Evolutionary conservation across 2,113 vertebrate genomes (phyloP).

Genomic region (Apeltes quadracus): DNA sequence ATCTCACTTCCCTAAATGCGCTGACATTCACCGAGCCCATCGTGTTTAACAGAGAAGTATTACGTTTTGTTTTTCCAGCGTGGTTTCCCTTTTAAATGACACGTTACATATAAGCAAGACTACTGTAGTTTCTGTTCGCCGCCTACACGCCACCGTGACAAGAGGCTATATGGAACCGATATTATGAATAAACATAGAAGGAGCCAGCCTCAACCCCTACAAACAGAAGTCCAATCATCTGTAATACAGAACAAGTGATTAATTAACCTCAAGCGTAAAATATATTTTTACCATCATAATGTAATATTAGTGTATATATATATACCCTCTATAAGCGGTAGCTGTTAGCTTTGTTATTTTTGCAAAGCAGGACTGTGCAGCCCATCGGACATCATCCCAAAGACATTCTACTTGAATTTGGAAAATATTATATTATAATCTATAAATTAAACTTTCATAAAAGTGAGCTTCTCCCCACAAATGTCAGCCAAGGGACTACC

Average conservation of each 20-base stretch:
- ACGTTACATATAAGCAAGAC: neutral
- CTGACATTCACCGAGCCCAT: fast-evolving
- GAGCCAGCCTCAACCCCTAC: neutral
- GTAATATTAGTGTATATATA: too few species aligned
- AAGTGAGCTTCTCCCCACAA: too few species aligned
- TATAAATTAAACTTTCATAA: too few species aligned
- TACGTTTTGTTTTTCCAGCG: neutral
- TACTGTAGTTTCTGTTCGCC: neutral
- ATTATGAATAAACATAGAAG: neutral
- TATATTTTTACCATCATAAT: too few species aligned
- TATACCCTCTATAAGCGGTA: too few species aligned
- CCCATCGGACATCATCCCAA: neutral
- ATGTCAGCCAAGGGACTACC: neutral
- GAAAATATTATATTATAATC: too few species aligned
- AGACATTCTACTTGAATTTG: too few species aligned
- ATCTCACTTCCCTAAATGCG: slow-evolving; percentile 22
- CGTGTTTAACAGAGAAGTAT: slow-evolving; percentile 4
- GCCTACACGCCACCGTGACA: neutral
- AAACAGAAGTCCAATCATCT: neutral
- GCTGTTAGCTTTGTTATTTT: too few species aligned
- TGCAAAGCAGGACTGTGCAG: too few species aligned
- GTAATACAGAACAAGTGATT: neutral
- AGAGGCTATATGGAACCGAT: neutral
- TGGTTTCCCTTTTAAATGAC: neutral
- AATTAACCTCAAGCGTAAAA: too few species aligned